Base-by-base conservation (phyloP, 2,888 invertebrate genomes). In the Ophraella communa region DNA sequence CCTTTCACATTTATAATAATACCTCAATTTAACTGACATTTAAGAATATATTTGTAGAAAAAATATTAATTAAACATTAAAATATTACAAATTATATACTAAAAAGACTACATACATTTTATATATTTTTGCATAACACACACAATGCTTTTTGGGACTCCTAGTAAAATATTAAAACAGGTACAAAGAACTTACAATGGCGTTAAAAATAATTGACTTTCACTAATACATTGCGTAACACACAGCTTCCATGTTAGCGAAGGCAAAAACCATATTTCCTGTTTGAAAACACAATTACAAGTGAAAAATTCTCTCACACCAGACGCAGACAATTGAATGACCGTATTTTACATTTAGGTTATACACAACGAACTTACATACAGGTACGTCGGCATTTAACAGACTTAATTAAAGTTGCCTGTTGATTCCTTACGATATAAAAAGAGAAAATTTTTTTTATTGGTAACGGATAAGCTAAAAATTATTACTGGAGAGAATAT, bases 181-280 rank as follows among this genome's bases (percentile, higher is more conserved):
- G 45, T 21, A 23, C 27, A 44, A 39, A 49, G 60, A 65, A 62
- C 62, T 54, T 62, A 65, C 58, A 65, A 62, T 62, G 57, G 65
- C 58, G 53, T 52, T 65, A 62, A 62, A 61, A 61, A 58, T 62
- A 47, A 27, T 17, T 39, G 60, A 65, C 65, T 65, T 65, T 65
- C 65, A 65, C 65, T 65, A 53, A 39, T 53, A 33, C 42, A 33
- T 65, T 65, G 62, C 65, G 57, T 62, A 65, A 65, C 58, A 56
- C 24, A 53, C 62, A 62, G 65, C 58, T 65, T 65, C 62, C 63
- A 66, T 56, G 63, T 66, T 56, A 63, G 65, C 42, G 62, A 63
- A 65, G 59, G 62, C 67, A 67, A 65, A 62, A 64, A 67, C 67
- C 67, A 67, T 67, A 63, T 67, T 67, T 67, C 67, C 67, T 65